A percentile compares a stretch with the other conserved stretches of the same genome.
These are phyloP conservation scores for Aphidoletes aphidimyza DNA, from an alignment of 2,888 invertebrate species.

Conservation along the genomic window DNA sequence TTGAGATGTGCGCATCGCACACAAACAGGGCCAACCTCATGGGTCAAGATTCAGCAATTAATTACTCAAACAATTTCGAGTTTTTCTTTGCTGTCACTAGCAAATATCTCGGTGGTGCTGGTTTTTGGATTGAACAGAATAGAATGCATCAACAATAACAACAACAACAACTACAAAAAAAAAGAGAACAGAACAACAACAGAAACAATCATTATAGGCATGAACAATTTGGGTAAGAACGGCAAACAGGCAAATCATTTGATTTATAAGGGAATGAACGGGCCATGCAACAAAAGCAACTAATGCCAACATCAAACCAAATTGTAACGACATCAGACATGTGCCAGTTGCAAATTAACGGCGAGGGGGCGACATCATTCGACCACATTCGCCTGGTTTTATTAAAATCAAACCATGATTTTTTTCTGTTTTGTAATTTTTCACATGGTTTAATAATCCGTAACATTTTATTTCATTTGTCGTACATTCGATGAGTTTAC, in stretches of 20 bases:
- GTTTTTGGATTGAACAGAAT: too few species aligned
- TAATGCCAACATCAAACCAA: not conserved
- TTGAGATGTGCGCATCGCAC: slow-evolving; percentile 1
- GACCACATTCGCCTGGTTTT: not conserved
- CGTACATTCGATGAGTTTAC: too few species aligned
- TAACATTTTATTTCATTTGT: too few species aligned
- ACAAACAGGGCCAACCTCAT: not conserved
- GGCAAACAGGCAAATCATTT: too few species aligned
- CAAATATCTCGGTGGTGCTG: not conserved
- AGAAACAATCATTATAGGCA: too few species aligned
- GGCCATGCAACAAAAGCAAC: not conserved
- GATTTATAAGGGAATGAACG: too few species aligned
- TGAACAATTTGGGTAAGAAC: too few species aligned
- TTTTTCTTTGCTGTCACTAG: slow-evolving; percentile 27
- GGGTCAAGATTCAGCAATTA: slow-evolving; percentile 49
- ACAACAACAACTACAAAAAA: too few species aligned
- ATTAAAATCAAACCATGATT: too few species aligned
- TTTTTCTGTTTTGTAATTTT: not conserved
- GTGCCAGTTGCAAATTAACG: not conserved
- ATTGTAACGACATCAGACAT: not conserved
- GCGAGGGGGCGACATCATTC: not conserved
- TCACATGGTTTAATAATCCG: too few species aligned
- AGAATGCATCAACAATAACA: too few species aligned
- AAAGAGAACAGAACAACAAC: too few species aligned
- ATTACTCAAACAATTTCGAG: slow-evolving; percentile 24